phyloP scores from a whole-genome alignment of 2,797 vertebrate genomes.

The Peromyscus attwateri region DNA sequence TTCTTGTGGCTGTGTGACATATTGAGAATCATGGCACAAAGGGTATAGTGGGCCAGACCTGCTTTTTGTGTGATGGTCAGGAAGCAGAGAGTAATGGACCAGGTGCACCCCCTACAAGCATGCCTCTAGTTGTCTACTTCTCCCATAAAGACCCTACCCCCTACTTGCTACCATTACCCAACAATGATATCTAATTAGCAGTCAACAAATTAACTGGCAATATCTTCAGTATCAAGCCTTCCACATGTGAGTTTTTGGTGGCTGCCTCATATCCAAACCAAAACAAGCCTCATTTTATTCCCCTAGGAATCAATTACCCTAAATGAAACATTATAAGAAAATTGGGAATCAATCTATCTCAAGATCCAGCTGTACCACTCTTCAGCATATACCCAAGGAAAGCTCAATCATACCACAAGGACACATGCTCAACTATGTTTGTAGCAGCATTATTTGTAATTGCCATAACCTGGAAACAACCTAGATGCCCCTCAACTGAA shows the following conservation, averaged over 20 bases:
- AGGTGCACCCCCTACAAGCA: neutral
- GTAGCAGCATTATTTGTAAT: too few relatives aligned
- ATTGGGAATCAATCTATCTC: too few relatives aligned
- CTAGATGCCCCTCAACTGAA: too few relatives aligned
- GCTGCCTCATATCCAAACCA: neutral
- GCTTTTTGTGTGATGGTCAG: neutral
- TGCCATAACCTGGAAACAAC: too few relatives aligned
- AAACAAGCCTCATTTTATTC: neutral
- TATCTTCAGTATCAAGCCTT: neutral
- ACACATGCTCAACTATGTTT: too few relatives aligned
- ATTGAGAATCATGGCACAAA: neutral
- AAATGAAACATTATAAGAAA: neutral
- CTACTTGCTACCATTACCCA: neutral
- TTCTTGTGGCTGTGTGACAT: neutral
- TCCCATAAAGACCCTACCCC: neutral
- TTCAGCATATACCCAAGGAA: too few relatives aligned
- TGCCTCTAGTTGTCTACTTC: neutral
- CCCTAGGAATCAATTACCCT: conserved; percentile 37
- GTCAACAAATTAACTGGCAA: neutral
- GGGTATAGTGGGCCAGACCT: neutral
- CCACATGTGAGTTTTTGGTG: too few relatives aligned
- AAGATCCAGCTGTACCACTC: too few relatives aligned
- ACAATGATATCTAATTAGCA: neutral
- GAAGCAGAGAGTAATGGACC: neutral
- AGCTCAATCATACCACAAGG: too few relatives aligned